phyloP scores from a whole-genome alignment of 2,888 invertebrate species.

The Dinocampus coccinellae region DNA sequence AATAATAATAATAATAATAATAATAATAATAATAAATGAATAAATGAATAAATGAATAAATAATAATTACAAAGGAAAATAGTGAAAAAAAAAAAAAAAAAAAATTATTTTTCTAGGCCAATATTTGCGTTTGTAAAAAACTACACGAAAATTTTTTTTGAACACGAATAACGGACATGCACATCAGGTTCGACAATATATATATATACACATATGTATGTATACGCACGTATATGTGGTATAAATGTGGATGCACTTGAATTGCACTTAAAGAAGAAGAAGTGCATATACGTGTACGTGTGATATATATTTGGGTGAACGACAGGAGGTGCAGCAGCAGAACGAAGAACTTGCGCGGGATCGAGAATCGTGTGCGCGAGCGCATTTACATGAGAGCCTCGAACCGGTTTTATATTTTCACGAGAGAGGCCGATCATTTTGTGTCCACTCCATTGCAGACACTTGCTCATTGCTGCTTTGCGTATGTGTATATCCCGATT shows the following conservation, averaged over 20 bases:
- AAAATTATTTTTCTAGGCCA: not conserved
- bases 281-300: constrained; percentile 6
- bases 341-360: constrained; percentile 17
- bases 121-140: not conserved
- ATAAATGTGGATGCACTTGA: not conserved
- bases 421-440: constrained; percentile 33
- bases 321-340: constrained; percentile 18
- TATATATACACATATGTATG: not conserved
- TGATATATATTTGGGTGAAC: not conserved
- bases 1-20: too few species aligned
- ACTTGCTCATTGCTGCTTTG: constrained; percentile 27
- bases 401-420: constrained; percentile 45
- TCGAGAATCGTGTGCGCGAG: constrained; percentile 29
- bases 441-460: constrained; percentile 31
- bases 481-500: constrained; percentile 4
- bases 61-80: not conserved
- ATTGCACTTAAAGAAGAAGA: constrained; percentile 2
- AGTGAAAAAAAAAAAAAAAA: too few species aligned
- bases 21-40: not conserved
- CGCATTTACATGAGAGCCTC: constrained; percentile 19
- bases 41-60: not conserved
- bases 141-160: not conserved
- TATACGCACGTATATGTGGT: not conserved
- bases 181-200: not conserved
- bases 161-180: constrained; percentile 3